Evolutionary conservation across 1,140 invertebrate species (phyloP).

Genomic region (Oncopeltus fasciatus): DNA sequence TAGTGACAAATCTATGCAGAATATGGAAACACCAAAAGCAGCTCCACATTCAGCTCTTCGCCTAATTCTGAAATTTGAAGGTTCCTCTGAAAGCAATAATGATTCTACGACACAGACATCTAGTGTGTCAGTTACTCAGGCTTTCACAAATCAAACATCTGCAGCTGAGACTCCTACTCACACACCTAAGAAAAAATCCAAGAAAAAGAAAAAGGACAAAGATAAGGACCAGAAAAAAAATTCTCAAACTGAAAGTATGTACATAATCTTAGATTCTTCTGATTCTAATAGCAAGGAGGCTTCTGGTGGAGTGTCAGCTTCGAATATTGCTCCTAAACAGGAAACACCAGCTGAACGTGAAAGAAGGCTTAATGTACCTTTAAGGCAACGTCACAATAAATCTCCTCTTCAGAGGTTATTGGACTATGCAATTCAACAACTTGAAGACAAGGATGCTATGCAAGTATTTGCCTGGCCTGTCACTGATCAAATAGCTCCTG

Average conservation of each 20-base stretch:
- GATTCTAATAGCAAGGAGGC: not conserved
- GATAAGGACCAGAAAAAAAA: not conserved
- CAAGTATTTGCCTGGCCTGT: constrained; percentile 97
- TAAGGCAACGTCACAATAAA: constrained; percentile 53
- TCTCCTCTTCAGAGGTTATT: constrained; percentile 64
- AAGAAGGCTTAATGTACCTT: constrained; percentile 43
- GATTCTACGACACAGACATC: not conserved
- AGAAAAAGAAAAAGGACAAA: constrained; percentile 2
- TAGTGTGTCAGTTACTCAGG: not conserved
- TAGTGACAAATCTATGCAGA: not conserved
- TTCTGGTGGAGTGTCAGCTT: no score
- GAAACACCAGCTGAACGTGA: constrained; percentile 29
- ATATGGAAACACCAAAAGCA: not conserved
- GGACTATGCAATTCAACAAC: constrained; percentile 62
- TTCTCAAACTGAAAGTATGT: not conserved
- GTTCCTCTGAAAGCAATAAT: not conserved
- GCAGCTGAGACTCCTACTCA: not conserved
- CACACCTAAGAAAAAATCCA: not conserved
- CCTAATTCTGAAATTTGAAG: not conserved
- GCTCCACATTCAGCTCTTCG: not conserved
- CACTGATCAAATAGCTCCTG: constrained; percentile 90
- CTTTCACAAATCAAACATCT: not conserved
- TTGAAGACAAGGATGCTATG: constrained; percentile 83
- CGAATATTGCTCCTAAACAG: not conserved
- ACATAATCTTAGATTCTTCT: not conserved